phyloP scores from a whole-genome alignment of 2,797 vertebrate species.

The Aphelocoma californica region DNA sequence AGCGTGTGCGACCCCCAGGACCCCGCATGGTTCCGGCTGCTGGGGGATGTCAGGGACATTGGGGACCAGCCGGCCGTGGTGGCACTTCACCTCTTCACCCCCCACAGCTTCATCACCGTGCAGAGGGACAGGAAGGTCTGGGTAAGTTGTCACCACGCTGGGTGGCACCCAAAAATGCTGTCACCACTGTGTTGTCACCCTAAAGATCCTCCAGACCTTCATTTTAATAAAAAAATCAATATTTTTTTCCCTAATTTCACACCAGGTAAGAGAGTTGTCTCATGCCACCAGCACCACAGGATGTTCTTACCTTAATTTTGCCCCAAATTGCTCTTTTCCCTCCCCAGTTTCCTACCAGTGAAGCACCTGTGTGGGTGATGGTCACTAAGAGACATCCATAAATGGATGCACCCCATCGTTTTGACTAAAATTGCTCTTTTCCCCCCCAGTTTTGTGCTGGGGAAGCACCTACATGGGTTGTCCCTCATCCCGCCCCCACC shows the following conservation, averaged over 20 bases:
- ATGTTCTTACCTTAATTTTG: not conserved
- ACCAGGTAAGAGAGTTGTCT: not conserved
- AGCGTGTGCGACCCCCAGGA: rapidly evolving
- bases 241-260: not conserved
- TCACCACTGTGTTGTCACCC: not conserved
- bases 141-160: not conserved
- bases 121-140: not conserved
- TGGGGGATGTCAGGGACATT: not conserved
- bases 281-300: not conserved
- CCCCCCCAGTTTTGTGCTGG: not conserved
- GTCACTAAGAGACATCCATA: not conserved
- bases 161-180: not conserved
- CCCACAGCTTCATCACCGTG: not conserved
- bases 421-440: not conserved
- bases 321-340: not conserved
- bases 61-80: rapidly evolving
- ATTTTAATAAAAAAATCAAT: rapidly evolving
- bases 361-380: not conserved
- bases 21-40: not conserved
- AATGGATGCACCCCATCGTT: not conserved
- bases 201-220: rapidly evolving
- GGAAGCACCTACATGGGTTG: not conserved
- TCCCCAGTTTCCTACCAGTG: not conserved
- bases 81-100: not conserved
- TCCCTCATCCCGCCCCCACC: not conserved